These are phyloP conservation scores for Heterochromis multidens DNA, from an alignment of 2,113 vertebrate genomes.

Conservation along the genomic window DNA sequence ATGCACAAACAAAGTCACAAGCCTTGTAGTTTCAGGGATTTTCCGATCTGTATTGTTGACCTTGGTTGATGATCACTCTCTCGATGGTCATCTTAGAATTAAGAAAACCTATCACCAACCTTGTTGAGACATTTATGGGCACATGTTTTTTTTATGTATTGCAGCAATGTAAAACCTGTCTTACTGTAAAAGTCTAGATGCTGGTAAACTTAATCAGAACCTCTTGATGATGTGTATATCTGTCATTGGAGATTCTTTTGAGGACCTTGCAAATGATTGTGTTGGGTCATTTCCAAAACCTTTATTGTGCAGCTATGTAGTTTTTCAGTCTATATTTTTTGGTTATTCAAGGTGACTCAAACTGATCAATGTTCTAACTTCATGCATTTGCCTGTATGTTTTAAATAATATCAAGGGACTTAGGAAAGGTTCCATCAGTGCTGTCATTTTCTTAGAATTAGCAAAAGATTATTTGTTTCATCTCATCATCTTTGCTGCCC, in stretches of 20 bases:
- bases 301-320: no score
- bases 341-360: background rate
- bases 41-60: background rate
- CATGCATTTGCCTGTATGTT: background rate
- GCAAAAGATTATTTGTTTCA: no score
- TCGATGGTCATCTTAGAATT: background rate
- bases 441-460: no score
- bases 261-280: background rate
- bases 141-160: background rate
- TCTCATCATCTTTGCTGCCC: no score
- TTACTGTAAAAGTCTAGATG: no score
- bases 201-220: no score
- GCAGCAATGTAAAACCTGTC: background rate
- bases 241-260: background rate
- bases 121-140: background rate
- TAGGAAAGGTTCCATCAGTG: no score
- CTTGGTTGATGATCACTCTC: background rate
- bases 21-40: background rate
- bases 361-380: background rate
- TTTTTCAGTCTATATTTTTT: background rate
- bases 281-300: no score
- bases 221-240: no score
- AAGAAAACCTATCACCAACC: fast-evolving
- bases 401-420: background rate
- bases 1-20: background rate